Evolutionary conservation across 2,888 invertebrate genomes (phyloP).

Genomic region (Mystacides longicornis): DNA sequence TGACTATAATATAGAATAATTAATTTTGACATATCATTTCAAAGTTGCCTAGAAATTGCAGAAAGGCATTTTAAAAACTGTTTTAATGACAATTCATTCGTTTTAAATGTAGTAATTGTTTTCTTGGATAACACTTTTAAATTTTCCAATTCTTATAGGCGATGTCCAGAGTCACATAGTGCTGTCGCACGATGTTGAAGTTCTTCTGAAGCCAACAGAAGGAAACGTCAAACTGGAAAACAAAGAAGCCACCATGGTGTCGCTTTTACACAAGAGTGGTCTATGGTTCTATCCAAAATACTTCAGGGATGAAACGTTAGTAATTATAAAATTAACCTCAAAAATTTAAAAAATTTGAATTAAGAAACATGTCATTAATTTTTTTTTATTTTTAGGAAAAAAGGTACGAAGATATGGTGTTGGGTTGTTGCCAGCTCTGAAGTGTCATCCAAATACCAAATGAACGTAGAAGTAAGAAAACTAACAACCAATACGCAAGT

Average conservation of each 20-base stretch:
- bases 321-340: not conserved
- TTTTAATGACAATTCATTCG: no score
- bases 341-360: not conserved
- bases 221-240: not conserved
- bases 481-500: not conserved
- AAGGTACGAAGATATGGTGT: conserved; percentile 22
- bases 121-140: no score
- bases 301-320: conserved; percentile 20
- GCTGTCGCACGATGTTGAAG: conserved; percentile 3
- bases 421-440: conserved; percentile 13
- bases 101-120: no score
- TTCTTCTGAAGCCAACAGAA: conserved; percentile 6
- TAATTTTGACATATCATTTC: no score
- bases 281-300: conserved; percentile 24
- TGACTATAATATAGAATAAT: no score
- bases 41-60: no score
- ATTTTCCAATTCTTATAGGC: conserved; percentile 11
- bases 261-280: conserved; percentile 11
- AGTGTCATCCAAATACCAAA: conserved; percentile 15
- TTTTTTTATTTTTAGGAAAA: conserved; percentile 15
- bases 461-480: conserved; percentile 17
- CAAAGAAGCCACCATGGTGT: conserved; percentile 4
- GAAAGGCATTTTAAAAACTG: no score
- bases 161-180: conserved; percentile 16
- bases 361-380: not conserved